Base-by-base conservation (phyloP, 2,113 vertebrate species). In the Hemiscyllium ocellatum region DNA sequence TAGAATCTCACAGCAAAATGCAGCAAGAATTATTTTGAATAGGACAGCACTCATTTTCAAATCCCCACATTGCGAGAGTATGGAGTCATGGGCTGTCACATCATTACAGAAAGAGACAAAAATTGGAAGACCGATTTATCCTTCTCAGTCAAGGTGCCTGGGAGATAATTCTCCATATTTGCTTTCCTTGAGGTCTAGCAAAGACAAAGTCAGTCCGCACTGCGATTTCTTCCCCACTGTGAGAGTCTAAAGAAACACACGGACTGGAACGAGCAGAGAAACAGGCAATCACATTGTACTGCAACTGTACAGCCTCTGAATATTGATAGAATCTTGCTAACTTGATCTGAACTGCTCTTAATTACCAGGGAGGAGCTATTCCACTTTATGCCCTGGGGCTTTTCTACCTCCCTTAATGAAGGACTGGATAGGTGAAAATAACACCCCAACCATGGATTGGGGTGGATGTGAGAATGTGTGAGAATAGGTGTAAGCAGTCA, bases 61-160 rank as follows among this genome's bases (percentile, higher is more conserved):
- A 80, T 17, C n/a, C 37, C 78, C n/a, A 37, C 37, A 15, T 37
- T n/a, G 33, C 17, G 76, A 80, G 33, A 47, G 33, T 3, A 37
- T 12, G n/a, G 78, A 37, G 78, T 3, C 3, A 15, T 1, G n/a
- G 13, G 78, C n/a, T 80, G n/a, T 80, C 78, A 80, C 13, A 80
- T 37, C 78, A 12, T 15, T 37, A 17, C 78, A 37, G 12, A 15
- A 15, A 2, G 33, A n/a, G 78, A 80, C 12, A 80, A 80, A 37
- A 80, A 80, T 80, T 80, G 78, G 78, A 80, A 80, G 78, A 37
- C n/a, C 37, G 78, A 80, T 37, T 80, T 80, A 80, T 80, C 78
- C n/a, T 80, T 80, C n/a, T 17, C 78, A 37, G 78, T 80, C 78
- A 80, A 80, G 78, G 33, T 37, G 78, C n/a, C 78, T 37, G 78